phyloP scores from a whole-genome alignment of 2,113 vertebrate species.

The Etia nguti region DNA sequence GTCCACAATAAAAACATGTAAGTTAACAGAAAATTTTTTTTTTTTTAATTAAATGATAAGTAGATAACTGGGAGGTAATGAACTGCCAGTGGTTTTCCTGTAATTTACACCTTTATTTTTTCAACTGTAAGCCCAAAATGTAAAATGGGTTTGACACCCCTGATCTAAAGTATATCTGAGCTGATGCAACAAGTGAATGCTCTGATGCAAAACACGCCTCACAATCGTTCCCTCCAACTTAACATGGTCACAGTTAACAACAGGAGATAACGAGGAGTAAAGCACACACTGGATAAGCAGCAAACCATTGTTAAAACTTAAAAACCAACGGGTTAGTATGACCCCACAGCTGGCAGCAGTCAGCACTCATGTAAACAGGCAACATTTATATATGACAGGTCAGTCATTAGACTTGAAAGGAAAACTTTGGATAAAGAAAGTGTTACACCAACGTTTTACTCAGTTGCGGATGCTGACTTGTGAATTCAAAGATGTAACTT shows the following conservation, averaged over 20 bases:
- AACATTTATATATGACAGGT: not conserved
- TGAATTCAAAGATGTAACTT: not conserved
- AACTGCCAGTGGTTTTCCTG: not conserved
- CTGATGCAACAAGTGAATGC: not conserved
- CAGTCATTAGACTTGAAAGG: not conserved
- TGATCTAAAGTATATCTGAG: not conserved
- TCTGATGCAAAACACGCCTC: not conserved
- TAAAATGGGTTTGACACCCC: not conserved
- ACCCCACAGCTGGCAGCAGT: conserved; percentile 8
- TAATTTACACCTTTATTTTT: not conserved
- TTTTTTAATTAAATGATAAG: not conserved
- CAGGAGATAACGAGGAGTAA: not conserved
- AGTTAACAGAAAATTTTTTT: not conserved
- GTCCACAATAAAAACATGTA: not conserved
- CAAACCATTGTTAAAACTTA: not conserved
- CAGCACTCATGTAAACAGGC: conserved; percentile 38
- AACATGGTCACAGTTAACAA: not conserved
- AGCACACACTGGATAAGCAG: conserved; percentile 8
- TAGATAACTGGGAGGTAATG: not conserved
- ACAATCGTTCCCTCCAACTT: not conserved
- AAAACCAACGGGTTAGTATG: conserved; percentile 25
- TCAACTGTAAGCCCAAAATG: not conserved
- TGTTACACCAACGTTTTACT: not conserved
- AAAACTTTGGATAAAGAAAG: not conserved
- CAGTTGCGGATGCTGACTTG: not conserved